A percentile compares a stretch with the other conserved stretches of the same genome.
Evolutionary conservation across 2,113 vertebrate genomes (phyloP).

Genomic region (Irena cyanogastra): DNA sequence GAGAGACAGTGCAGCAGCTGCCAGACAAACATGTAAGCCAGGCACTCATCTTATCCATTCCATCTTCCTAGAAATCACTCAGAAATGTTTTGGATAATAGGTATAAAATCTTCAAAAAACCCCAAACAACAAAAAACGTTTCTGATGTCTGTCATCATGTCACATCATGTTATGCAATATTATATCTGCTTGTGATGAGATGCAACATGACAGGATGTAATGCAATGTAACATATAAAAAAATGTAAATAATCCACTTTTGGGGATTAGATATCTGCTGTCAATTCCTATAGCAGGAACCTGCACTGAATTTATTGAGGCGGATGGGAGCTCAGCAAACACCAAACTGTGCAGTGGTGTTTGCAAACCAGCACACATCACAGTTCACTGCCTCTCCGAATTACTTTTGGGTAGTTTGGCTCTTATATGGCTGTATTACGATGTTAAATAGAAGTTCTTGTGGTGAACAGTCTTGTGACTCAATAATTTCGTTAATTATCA

Average conservation of each 20-base stretch:
- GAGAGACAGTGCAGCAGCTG: not conserved
- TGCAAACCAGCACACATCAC: constrained; percentile 59
- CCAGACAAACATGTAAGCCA: not conserved
- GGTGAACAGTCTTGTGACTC: constrained; percentile 56
- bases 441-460: constrained; percentile 69
- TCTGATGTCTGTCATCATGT: constrained; percentile 65
- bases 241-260: constrained; percentile 81
- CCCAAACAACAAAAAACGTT: constrained; percentile 42
- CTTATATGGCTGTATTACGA: constrained; percentile 43
- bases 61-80: not conserved
- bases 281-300: constrained; percentile 67
- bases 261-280: constrained; percentile 75
- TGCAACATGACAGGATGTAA: constrained; percentile 72
- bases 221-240: constrained; percentile 79
- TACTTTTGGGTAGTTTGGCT: constrained; percentile 75
- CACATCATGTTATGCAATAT: constrained; percentile 69
- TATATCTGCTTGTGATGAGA: constrained; percentile 67
- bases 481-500: constrained; percentile 65
- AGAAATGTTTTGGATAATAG: constrained; percentile 15
- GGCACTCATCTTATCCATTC: not conserved
- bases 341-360: constrained; percentile 65
- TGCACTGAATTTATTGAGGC: constrained; percentile 74
- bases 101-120: not conserved
- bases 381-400: constrained; percentile 74
- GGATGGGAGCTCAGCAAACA: constrained; percentile 63